Percentiles rank a stretch among this genome's conserved stretches.
Evolutionary conservation across 2,113 vertebrate species (phyloP).

Genomic region (Eublepharis macularius): DNA sequence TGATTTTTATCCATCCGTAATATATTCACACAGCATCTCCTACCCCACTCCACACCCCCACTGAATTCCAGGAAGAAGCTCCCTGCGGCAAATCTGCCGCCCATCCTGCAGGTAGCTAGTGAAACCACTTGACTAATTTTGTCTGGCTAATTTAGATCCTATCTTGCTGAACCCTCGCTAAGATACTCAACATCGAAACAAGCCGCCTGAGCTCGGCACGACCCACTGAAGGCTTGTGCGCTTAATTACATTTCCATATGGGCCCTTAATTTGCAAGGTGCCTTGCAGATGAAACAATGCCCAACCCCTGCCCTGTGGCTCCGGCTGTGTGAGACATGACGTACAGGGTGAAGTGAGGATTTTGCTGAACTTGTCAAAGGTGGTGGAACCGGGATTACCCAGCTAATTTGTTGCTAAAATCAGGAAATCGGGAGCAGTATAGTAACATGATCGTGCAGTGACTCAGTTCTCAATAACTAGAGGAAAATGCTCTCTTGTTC

Average conservation of each 20-base stretch:
- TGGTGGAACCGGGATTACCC: not conserved
- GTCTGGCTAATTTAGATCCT: slow-evolving; percentile 23
- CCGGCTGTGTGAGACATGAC: not conserved
- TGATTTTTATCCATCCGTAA: not conserved
- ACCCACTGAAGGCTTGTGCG: not conserved
- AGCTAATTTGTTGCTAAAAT: not conserved
- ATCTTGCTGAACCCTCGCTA: not conserved
- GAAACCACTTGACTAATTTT: not conserved
- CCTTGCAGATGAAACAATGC: not conserved
- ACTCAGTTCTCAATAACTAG: not conserved
- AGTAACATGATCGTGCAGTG: not conserved
- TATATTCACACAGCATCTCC: not conserved
- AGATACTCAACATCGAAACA: not conserved
- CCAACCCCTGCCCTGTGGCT: not conserved
- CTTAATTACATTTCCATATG: slow-evolving; percentile 7
- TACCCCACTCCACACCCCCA: no score
- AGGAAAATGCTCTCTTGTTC: not conserved
- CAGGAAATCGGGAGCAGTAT: not conserved
- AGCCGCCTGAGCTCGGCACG: not conserved
- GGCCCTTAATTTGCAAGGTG: slow-evolving; percentile 28
- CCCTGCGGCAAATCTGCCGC: not conserved
- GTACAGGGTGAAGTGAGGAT: not conserved
- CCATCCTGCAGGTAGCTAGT: not conserved
- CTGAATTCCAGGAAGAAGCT: not conserved
- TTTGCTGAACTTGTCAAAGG: not conserved